These are phyloP conservation scores for Zaprionus ornatus DNA, from an alignment of 1,140 invertebrate species.

Conservation along the genomic window DNA sequence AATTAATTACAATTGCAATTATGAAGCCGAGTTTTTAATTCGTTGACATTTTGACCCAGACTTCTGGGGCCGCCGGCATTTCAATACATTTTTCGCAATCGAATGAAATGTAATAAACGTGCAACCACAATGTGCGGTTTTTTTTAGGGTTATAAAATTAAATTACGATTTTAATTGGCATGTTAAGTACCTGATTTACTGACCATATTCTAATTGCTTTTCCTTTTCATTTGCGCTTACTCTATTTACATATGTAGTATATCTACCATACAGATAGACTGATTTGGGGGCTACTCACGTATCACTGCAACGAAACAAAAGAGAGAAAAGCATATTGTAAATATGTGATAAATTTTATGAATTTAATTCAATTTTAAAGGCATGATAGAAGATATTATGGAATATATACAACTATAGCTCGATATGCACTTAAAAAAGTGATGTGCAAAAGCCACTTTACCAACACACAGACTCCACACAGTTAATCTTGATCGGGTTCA, in stretches of 20 bases:
- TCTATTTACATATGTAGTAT: conserved; percentile 11
- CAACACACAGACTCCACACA: too few species aligned
- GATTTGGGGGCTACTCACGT: conserved; percentile 64
- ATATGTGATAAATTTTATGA: conserved; percentile 11
- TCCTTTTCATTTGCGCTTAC: conserved; percentile 14
- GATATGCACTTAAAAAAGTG: background rate
- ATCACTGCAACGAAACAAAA: conserved; percentile 64
- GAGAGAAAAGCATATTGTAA: conserved; percentile 8
- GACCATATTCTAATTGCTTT: conserved; percentile 39
- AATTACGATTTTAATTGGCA: conserved; percentile 9
- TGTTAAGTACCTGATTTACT: conserved; percentile 5
- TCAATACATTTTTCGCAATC: background rate
- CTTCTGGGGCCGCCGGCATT: background rate
- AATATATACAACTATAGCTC: background rate
- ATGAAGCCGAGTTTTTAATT: background rate
- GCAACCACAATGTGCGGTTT: conserved; percentile 1
- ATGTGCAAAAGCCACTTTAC: too few species aligned
- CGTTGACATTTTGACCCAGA: background rate
- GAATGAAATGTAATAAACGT: conserved; percentile 3
- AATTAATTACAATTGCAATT: conserved; percentile 49
- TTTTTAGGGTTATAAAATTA: conserved; percentile 1
- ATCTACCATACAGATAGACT: conserved; percentile 23
- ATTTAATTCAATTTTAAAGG: background rate
- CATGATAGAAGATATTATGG: too few species aligned
- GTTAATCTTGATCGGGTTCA: too few species aligned